Base-by-base conservation (phyloP, 2,888 invertebrate genomes). In the Rhogogaster chlorosoma region DNA sequence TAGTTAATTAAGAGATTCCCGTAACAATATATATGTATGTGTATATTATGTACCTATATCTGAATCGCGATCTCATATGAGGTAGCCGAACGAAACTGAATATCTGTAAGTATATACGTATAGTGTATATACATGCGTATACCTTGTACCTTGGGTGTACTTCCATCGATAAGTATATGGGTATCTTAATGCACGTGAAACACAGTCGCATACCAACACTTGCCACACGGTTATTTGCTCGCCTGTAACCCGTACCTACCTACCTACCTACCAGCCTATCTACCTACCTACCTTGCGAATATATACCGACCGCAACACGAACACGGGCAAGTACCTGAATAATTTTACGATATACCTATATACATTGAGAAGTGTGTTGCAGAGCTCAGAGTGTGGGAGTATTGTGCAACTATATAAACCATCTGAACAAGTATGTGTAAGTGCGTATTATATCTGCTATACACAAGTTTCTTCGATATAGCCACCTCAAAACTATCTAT, bases 401-500 rank as follows among this genome's bases (percentile, higher is more conserved):
- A 87, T 90, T 91, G 90, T 87, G 90, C 90, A 90, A 90, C 88
- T 85, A 84, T 53, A 38, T 38, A 78, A 57, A 36, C 64, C 53
- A 15, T 6, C 26, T 67, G 32, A 22, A 45, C n/a, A n/a, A n/a
- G n/a, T 61, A 26, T 7, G 7, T 61, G 22, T 22, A 4, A 22
- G 26, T 26, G 26, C 12, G 26, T 61, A 26, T 61, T 10, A 61
- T 61, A 26, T 12, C 61, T 10, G 10, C 53, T n/a, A 53, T 6
- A 22, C 2, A 61, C 61, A 22, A 61, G n/a, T 7, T 10, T 45
- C 45, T 45, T 45, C 45, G 45, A 22, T 10, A 26, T 9, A 61
- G 61, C 10, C 61, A 61, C n/a, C 61, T 61, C n/a, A 61, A 61
- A 61, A 61, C 61, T 22, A 61, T 71, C n/a, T 71, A 18, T 71